Conservation (phyloP, 2,797 vertebrate species). For the Zalophus californianus region DNA sequence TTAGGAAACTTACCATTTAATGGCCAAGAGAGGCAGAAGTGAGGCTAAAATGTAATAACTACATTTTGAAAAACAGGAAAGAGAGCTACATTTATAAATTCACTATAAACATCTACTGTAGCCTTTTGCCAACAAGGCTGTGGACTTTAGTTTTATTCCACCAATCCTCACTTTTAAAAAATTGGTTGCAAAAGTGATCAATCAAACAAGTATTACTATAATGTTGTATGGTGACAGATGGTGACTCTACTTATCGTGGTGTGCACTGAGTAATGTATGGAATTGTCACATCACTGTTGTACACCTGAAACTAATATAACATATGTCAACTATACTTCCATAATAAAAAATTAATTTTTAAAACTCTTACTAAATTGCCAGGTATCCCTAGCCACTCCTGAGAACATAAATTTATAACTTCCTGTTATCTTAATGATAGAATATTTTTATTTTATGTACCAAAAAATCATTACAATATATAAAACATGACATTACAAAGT, state of each 20-base stretch:
- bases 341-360: not conserved
- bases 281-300: not conserved
- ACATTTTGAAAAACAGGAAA: slow-evolving; percentile 48
- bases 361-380: slow-evolving; percentile 11
- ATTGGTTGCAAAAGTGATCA: not conserved
- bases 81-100: slow-evolving; percentile 58
- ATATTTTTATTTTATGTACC: slow-evolving; percentile 37
- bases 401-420: slow-evolving; percentile 37
- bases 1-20: slow-evolving; percentile 35
- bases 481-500: slow-evolving; percentile 48
- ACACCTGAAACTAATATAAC: not conserved
- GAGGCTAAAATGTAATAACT: slow-evolving; percentile 50
- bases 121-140: slow-evolving; percentile 41
- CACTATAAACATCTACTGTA: not conserved
- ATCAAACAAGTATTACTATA: not conserved
- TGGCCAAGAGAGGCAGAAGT: slow-evolving; percentile 44
- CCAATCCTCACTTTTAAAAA: slow-evolving; percentile 38
- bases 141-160: not conserved
- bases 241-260: not conserved
- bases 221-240: not conserved
- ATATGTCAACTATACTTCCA: not conserved
- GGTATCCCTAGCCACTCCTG: slow-evolving; percentile 6
- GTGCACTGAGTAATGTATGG: not conserved
- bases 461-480: slow-evolving; percentile 6
- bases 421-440: not conserved